Conservation (phyloP, 2,888 invertebrate genomes). For the Leptothorax acervorum region DNA sequence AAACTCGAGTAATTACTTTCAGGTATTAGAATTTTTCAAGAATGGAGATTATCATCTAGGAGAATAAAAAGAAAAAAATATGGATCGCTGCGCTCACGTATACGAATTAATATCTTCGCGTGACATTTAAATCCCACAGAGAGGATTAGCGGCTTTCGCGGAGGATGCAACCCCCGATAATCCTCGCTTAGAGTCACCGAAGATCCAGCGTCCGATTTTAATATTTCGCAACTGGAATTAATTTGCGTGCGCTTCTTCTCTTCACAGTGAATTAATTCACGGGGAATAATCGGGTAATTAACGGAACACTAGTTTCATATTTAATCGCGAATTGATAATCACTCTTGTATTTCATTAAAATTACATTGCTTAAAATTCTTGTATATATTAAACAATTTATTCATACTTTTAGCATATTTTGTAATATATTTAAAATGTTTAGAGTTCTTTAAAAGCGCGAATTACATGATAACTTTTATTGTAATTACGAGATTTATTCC, state of each 20-base stretch:
- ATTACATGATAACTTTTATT: neutral
- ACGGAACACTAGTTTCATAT: slow-evolving; percentile 22
- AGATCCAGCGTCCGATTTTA: slow-evolving; percentile 41
- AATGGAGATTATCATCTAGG: neutral
- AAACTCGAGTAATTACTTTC: neutral
- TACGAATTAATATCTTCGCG: slow-evolving; percentile 40
- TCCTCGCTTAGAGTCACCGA: slow-evolving; percentile 34
- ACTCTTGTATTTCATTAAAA: slow-evolving; percentile 13
- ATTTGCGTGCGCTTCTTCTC: slow-evolving; percentile 23
- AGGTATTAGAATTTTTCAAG: neutral
- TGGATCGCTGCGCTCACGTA: neutral
- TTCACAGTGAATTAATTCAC: slow-evolving; percentile 15
- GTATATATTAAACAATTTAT: slow-evolving; percentile 3
- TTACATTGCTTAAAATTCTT: slow-evolving; percentile 13
- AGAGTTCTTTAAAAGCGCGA: neutral
- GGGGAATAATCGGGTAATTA: slow-evolving; percentile 30
- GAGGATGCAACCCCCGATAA: slow-evolving; percentile 39
- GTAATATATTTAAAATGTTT: neutral
- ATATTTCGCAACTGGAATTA: slow-evolving; percentile 41
- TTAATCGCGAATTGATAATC: slow-evolving; percentile 32
- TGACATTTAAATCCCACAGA: slow-evolving; percentile 43
- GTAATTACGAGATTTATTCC: neutral
- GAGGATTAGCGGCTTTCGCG: slow-evolving; percentile 30
- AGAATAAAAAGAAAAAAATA: slow-evolving; percentile 14
- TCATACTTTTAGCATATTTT: neutral